phyloP scores from a whole-genome alignment of 2,113 vertebrate genomes.

The Patagioenas fasciata region DNA sequence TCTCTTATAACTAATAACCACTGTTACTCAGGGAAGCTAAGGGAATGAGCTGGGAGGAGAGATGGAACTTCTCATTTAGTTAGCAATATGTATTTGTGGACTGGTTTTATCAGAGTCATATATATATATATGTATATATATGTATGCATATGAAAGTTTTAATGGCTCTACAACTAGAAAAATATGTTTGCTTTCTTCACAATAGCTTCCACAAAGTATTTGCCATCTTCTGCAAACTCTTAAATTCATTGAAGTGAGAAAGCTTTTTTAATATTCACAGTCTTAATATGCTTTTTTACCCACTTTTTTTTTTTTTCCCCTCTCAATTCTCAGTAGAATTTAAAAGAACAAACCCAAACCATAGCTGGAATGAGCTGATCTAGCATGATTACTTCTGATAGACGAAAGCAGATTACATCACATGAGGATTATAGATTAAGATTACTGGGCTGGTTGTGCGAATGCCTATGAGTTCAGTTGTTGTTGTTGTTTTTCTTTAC shows the following conservation, averaged over 20 bases:
- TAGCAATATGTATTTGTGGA: not conserved
- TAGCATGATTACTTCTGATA: not conserved
- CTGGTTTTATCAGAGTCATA: not conserved
- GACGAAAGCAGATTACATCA: constrained; percentile 51
- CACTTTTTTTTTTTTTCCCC: too few relatives aligned
- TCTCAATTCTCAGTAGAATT: not conserved
- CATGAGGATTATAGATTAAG: constrained; percentile 40
- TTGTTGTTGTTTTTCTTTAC: not conserved
- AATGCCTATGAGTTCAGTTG: not conserved
- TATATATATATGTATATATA: not conserved
- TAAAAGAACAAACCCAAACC: not conserved
- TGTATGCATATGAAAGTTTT: not conserved
- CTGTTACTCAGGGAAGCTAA: not conserved
- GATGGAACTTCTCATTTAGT: not conserved
- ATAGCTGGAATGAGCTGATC: not conserved
- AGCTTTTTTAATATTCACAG: not conserved
- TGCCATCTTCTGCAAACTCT: not conserved
- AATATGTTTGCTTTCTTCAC: not conserved
- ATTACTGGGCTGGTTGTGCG: not conserved
- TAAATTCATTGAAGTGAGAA: not conserved
- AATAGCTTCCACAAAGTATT: not conserved
- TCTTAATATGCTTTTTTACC: not conserved
- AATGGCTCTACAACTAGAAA: not conserved
- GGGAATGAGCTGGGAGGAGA: not conserved
- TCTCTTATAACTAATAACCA: not conserved